Conservation (phyloP, 1,140 invertebrate genomes). For the Daktulosphaira vitifoliae region DNA sequence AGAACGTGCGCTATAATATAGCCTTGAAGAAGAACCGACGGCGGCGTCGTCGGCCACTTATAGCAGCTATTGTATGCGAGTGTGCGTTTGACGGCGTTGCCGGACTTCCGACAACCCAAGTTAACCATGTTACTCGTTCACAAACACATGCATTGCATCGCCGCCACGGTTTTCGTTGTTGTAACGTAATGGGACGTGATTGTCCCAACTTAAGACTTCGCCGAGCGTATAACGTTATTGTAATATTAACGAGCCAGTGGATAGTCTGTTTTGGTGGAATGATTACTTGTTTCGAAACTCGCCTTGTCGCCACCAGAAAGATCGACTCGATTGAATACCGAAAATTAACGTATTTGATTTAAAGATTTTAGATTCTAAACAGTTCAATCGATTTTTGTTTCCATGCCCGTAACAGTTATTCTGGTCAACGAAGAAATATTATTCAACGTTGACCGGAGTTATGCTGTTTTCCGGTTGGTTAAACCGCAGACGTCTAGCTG, state of each 20-base stretch:
- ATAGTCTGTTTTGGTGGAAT: too few relatives aligned
- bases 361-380: too few relatives aligned
- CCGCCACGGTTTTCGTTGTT: too few relatives aligned
- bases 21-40: slow-evolving; percentile 30
- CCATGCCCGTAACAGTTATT: too few relatives aligned
- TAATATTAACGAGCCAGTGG: slow-evolving; percentile 26
- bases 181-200: slow-evolving; percentile 26
- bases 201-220: slow-evolving; percentile 10
- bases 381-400: too few relatives aligned
- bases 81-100: slow-evolving; percentile 18
- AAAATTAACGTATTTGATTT: too few relatives aligned
- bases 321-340: too few relatives aligned
- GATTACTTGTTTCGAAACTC: slow-evolving; percentile 23
- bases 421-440: too few relatives aligned
- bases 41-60: slow-evolving; percentile 14
- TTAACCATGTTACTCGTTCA: slow-evolving; percentile 18
- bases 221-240: neutral
- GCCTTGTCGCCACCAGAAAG: too few relatives aligned
- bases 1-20: slow-evolving; percentile 11
- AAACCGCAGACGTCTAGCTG: too few relatives aligned
- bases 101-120: slow-evolving; percentile 27
- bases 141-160: neutral
- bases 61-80: slow-evolving; percentile 11
- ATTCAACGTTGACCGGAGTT: too few relatives aligned
- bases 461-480: too few relatives aligned